Base-by-base conservation (phyloP, 2,888 invertebrate species). In the Perizoma affinitatum region DNA sequence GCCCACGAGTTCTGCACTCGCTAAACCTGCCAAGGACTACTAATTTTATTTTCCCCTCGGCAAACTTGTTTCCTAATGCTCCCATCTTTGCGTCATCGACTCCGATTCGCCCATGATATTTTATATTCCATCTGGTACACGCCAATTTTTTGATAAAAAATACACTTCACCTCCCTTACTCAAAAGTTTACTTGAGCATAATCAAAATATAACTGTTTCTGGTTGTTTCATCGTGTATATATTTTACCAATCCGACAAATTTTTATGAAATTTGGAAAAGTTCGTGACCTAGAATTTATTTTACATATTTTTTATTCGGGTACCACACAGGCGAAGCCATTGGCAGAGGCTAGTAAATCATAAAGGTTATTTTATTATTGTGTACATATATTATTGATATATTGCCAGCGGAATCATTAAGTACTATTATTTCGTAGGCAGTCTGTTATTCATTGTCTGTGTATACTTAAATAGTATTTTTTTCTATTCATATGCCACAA, bases 11-110 rank as follows among this genome's bases (percentile, higher is more conserved):
- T 72, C 69, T 80, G 78, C 79, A 38, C 33, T 58, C 83, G 82
- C 85, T 72, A 83, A 87, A 88, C 88, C 88, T 82, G 87, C 82
- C 81, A 74, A 77, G 71, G 77, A 77, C 76, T 78, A 76, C 81
- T 82, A 80, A 87, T 86, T 87, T 87, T 85, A 84, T 86, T 84
- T 86, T 82, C 77, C 84, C 82, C 81, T 74, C 69, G 65, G 72
- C 76, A 86, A 87, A 88, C 88, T 78, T 71, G 89, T 87, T 87
- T 83, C 78, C 79, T 79, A 85, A 82, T 77, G 71, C 73, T 70
- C 71, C 72, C 68, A 72, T 73, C 71, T 72, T 73, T 72, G 73
- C 74, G 71, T 74, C 76, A 75, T 72, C 71, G 68, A 45, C 63
- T 60, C 46, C 54, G 56, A 47, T 50, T 38, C 55, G 51, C 36